phyloP scores from a whole-genome alignment of 2,113 vertebrate species.

The Electrona antarctica region DNA sequence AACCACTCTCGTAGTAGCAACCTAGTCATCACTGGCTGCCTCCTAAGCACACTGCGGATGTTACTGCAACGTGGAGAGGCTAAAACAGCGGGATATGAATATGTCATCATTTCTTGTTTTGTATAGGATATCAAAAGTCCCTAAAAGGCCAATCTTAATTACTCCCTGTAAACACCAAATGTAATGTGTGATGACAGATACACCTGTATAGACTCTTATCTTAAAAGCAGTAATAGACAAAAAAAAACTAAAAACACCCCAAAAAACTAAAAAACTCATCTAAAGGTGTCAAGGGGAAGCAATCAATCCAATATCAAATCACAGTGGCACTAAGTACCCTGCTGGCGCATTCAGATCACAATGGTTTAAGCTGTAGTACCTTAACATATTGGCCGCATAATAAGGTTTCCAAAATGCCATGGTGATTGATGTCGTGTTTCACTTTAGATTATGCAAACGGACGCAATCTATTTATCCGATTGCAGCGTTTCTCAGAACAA shows the following conservation, averaged over 20 bases:
- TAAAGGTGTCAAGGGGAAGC: neutral
- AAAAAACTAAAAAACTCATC: neutral
- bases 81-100: too few species aligned
- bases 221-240: too few species aligned
- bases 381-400: constrained; percentile 8
- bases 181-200: too few species aligned
- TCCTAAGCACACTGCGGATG: too few species aligned
- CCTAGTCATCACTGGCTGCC: too few species aligned
- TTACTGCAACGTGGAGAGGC: too few species aligned
- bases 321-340: neutral
- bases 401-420: constrained; percentile 20
- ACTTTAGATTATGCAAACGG: constrained; percentile 64
- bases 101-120: too few species aligned
- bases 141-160: too few species aligned
- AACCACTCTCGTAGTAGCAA: too few species aligned
- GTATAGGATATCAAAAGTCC: too few species aligned
- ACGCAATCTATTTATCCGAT: constrained; percentile 39
- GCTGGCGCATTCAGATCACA: constrained; percentile 1
- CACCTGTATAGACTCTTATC: too few species aligned
- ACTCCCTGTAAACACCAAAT: too few species aligned
- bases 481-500: constrained; percentile 31
- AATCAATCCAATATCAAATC: neutral
- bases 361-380: neutral
- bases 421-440: constrained; percentile 48
- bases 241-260: neutral